Percentiles rank a stretch among this genome's conserved stretches.
Conservation (phyloP, 2,113 vertebrate species). For the Daubentonia madagascariensis region DNA sequence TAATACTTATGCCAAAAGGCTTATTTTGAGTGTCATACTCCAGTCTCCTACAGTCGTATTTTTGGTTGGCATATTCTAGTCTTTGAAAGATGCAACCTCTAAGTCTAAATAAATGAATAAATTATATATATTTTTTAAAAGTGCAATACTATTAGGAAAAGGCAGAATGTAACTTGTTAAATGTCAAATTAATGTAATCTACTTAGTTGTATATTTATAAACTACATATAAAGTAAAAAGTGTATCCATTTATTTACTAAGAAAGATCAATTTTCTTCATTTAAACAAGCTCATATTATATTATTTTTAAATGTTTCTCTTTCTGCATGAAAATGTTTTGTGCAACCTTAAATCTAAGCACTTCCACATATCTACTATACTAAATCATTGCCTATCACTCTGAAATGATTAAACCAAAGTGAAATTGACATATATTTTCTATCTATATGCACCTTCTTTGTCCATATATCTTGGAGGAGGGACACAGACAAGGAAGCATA, state of each 20-base stretch:
- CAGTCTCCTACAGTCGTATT: neutral
- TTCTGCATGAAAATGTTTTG: neutral
- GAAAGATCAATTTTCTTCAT: neutral
- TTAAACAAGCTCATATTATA: neutral
- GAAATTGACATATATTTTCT: neutral
- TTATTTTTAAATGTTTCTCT: neutral
- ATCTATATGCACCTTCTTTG: neutral
- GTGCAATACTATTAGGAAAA: neutral
- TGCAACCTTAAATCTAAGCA: neutral
- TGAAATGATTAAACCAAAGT: neutral
- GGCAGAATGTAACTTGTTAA: neutral
- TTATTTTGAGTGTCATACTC: neutral
- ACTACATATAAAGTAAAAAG: neutral
- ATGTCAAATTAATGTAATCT: neutral
- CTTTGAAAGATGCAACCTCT: neutral
- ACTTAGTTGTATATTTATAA: neutral
- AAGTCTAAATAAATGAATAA: constrained; percentile 5
- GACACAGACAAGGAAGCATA: neutral
- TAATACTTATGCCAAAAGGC: neutral
- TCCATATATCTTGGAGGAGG: neutral
- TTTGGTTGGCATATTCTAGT: neutral
- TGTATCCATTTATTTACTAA: neutral
- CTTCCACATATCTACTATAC: neutral
- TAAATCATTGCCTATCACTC: neutral
- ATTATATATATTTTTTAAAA: neutral